Conservation (phyloP, 2,797 vertebrate genomes). For the Cuculus canorus region DNA sequence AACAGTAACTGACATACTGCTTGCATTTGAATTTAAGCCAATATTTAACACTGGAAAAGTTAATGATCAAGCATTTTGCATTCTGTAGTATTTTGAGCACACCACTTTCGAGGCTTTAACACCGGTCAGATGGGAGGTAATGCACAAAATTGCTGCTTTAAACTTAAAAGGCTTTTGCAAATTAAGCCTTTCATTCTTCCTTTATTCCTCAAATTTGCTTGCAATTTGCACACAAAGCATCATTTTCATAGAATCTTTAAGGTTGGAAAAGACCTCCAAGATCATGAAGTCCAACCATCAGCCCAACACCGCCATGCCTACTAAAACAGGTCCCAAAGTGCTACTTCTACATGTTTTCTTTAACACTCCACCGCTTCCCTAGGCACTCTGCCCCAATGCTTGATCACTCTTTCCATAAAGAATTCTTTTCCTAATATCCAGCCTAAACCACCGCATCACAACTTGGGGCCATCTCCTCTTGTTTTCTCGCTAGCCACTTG, state of each 20-base stretch:
- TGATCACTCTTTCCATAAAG: too few species aligned
- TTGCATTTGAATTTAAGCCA: background rate
- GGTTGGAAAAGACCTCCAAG: too few species aligned
- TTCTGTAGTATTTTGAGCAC: background rate
- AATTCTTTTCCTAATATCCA: too few species aligned
- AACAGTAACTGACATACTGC: background rate
- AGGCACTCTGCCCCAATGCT: too few species aligned
- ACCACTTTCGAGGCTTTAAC: background rate
- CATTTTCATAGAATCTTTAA: background rate
- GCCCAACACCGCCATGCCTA: too few species aligned
- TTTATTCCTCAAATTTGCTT: background rate
- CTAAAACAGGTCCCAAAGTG: too few species aligned
- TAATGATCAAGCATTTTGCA: background rate
- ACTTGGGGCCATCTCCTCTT: too few species aligned
- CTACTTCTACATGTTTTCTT: too few species aligned
- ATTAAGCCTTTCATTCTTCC: background rate
- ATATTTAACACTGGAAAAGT: background rate
- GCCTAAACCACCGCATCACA: too few species aligned
- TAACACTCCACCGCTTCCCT: too few species aligned
- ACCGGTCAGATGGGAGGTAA: background rate
- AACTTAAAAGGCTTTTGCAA: background rate
- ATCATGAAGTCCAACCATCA: too few species aligned
- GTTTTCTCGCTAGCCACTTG: too few species aligned
- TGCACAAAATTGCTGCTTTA: background rate
- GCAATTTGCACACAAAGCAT: background rate